Conservation (phyloP, 2,888 invertebrate genomes). For the Aethes cnicana region DNA sequence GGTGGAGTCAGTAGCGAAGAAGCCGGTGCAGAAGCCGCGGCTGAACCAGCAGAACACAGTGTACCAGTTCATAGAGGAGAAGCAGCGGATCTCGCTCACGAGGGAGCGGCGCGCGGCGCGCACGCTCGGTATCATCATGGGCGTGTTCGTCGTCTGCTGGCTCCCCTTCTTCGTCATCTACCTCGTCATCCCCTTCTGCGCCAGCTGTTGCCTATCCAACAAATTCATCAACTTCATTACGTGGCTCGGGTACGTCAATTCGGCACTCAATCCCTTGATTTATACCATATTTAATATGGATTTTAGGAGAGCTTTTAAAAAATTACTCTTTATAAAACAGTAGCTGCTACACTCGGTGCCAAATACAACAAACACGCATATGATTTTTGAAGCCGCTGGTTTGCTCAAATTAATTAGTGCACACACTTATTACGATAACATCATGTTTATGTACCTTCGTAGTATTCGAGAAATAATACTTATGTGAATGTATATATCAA, state of each 20-base stretch:
- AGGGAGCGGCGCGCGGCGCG: slow-evolving; percentile 97
- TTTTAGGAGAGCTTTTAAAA: slow-evolving; percentile 94
- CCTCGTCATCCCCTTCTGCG: slow-evolving; percentile 94
- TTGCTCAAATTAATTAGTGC: slow-evolving; percentile 67
- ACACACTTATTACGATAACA: slow-evolving; percentile 46
- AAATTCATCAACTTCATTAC: slow-evolving; percentile 94
- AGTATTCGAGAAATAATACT: slow-evolving; percentile 29
- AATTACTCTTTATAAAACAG: slow-evolving; percentile 80
- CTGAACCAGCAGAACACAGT: slow-evolving; percentile 83
- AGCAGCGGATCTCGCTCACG: slow-evolving; percentile 94
- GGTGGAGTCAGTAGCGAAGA: slow-evolving; percentile 51
- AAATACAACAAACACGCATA: slow-evolving; percentile 52
- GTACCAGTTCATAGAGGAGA: slow-evolving; percentile 94
- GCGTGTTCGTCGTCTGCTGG: slow-evolving; percentile 99
- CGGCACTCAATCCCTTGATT: slow-evolving; percentile 95
- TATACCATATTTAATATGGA: slow-evolving; percentile 98
- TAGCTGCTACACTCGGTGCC: slow-evolving; percentile 53
- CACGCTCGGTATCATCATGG: slow-evolving; percentile 98
- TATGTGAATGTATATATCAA: slow-evolving; percentile 29
- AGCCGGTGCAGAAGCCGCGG: slow-evolving; percentile 55
- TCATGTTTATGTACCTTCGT: slow-evolving; percentile 5
- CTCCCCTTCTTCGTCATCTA: slow-evolving; percentile 98
- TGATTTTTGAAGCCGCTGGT: slow-evolving; percentile 52
- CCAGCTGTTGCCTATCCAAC: slow-evolving; percentile 89
- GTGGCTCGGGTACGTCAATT: slow-evolving; percentile 96